Evolutionary conservation across 2,113 vertebrate genomes (phyloP).

Genomic region (Percopsis transmontana): DNA sequence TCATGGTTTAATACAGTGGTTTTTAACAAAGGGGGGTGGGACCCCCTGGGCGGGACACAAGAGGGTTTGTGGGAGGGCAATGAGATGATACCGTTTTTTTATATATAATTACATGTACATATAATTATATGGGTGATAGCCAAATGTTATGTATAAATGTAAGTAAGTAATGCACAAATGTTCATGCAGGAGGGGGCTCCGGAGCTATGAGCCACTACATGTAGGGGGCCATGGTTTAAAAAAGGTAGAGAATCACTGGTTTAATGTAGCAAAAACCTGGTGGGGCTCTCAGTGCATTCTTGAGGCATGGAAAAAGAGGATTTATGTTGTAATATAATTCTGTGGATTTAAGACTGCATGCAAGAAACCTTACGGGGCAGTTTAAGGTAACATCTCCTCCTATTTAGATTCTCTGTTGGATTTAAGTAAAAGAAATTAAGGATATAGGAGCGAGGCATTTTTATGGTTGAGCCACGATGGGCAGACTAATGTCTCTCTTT

Average conservation of each 20-base stretch:
- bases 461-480: slow-evolving; percentile 10
- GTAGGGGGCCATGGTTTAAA: too few relatives aligned
- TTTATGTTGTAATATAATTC: not conserved
- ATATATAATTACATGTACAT: too few relatives aligned
- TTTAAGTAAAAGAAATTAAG: slow-evolving; percentile 11
- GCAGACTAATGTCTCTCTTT: not conserved
- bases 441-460: slow-evolving; percentile 9
- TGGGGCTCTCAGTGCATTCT: not conserved
- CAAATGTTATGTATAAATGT: too few relatives aligned
- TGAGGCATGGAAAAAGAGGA: slow-evolving; percentile 8
- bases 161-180: too few relatives aligned
- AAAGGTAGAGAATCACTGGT: not conserved
- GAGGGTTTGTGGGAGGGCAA: too few relatives aligned
- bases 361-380: slow-evolving; percentile 13
- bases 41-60: too few relatives aligned
- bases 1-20: too few relatives aligned
- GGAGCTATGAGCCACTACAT: too few relatives aligned
- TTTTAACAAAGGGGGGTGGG: too few relatives aligned
- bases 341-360: slow-evolving; percentile 1
- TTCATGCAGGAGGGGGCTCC: too few relatives aligned
- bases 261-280: slow-evolving; percentile 32
- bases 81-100: too few relatives aligned
- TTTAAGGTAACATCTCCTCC: slow-evolving; percentile 1
- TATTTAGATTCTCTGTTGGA: not conserved
- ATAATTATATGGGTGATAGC: too few relatives aligned